Evolutionary conservation across 2,888 invertebrate species (phyloP).

Genomic region (Salticus scenicus): DNA sequence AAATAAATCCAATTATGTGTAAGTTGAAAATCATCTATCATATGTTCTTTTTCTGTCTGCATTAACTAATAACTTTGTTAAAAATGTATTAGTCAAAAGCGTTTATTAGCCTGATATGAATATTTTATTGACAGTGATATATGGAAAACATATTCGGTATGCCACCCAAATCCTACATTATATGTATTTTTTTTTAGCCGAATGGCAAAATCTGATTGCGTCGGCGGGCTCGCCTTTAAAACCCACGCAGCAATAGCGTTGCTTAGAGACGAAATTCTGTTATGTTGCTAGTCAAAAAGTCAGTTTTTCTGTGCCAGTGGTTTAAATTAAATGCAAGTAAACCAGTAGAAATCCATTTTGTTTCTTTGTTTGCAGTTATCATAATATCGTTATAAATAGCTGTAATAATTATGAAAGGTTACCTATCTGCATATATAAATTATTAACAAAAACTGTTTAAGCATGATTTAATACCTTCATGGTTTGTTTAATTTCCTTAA

Average conservation of each 20-base stretch:
- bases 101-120: background rate
- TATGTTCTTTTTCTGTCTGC: no score
- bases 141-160: background rate
- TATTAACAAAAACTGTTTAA: no score
- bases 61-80: no score
- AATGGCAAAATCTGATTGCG: background rate
- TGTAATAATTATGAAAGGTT: no score
- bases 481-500: no score
- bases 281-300: conserved; percentile 40
- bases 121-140: background rate
- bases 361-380: no score
- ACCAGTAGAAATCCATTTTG: background rate
- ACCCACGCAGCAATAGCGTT: conserved; percentile 46
- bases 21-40: no score
- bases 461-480: no score
- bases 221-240: background rate
- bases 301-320: conserved; percentile 14
- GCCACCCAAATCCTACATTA: background rate
- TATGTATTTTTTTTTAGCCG: background rate
- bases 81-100: background rate
- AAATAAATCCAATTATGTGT: no score
- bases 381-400: no score
- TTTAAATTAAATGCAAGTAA: background rate
- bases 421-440: no score
- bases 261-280: conserved; percentile 50